These are phyloP conservation scores for Pomacea canaliculata DNA, from an alignment of 2,888 invertebrate species.

Conservation along the genomic window DNA sequence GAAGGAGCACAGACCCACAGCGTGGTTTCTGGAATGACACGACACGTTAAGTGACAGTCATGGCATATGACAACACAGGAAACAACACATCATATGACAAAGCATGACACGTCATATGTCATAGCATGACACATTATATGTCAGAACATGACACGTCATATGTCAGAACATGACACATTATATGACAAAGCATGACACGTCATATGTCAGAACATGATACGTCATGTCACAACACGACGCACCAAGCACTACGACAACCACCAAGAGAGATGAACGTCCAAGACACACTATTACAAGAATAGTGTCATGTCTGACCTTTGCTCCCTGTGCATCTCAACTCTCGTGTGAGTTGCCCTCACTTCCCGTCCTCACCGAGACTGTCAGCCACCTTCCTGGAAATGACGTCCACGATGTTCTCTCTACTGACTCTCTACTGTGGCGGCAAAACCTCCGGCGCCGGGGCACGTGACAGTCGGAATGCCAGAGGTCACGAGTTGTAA, in stretches of 20 bases:
- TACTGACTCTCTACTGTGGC: too few species aligned
- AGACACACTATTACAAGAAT: background rate
- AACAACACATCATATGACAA: background rate
- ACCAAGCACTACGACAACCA: background rate
- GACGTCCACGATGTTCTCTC: too few species aligned
- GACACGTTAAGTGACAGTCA: background rate
- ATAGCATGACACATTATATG: background rate
- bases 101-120: background rate
- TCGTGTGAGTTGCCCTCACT: too few species aligned
- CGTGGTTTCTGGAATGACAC: constrained; percentile 56
- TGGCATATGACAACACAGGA: background rate
- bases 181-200: background rate
- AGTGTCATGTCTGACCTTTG: too few species aligned
- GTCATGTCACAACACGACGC: background rate
- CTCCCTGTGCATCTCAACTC: too few species aligned
- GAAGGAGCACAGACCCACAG: constrained; percentile 62
- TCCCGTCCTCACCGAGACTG: too few species aligned
- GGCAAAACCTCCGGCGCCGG: too few species aligned
- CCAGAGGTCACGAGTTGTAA: too few species aligned
- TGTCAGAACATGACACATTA: background rate
- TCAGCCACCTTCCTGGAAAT: too few species aligned
- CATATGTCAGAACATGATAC: background rate
- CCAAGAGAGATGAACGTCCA: background rate
- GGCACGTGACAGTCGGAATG: too few species aligned
- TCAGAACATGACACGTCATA: background rate